These are phyloP conservation scores for Collichthys lucidus DNA, from an alignment of 2,113 vertebrate species.

Conservation along the genomic window DNA sequence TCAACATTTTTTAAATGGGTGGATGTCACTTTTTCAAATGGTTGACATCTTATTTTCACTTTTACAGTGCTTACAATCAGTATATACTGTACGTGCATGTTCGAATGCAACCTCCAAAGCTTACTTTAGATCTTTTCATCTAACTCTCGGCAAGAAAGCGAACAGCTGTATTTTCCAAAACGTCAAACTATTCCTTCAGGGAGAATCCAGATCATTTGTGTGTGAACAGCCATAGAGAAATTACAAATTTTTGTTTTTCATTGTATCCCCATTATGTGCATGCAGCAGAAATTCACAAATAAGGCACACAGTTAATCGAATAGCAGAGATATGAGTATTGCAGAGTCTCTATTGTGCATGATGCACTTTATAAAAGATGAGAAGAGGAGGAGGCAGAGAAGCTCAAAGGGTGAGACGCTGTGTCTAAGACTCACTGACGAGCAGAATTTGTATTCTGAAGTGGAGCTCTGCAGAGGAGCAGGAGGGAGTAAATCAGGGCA, in stretches of 20 bases:
- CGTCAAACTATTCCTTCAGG: slow-evolving; percentile 20
- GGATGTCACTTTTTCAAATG: neutral
- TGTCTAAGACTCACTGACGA: slow-evolving; percentile 59
- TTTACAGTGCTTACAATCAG: neutral
- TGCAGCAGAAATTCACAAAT: slow-evolving; percentile 1
- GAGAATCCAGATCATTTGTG: slow-evolving; percentile 27
- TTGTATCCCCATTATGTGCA: neutral
- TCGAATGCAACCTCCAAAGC: slow-evolving; percentile 1
- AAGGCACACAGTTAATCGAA: neutral
- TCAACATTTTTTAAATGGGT: neutral
- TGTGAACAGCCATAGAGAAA: neutral
- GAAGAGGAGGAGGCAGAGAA: slow-evolving; percentile 36
- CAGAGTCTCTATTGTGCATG: slow-evolving; percentile 29
- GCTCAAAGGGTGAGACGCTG: slow-evolving; percentile 53
- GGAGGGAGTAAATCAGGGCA: slow-evolving; percentile 69
- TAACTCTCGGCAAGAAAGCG: neutral
- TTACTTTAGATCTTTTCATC: neutral
- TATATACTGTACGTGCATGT: neutral
- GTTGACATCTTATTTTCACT: neutral
- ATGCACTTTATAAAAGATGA: slow-evolving; percentile 23
- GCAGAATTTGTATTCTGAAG: slow-evolving; percentile 71
- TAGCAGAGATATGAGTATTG: neutral
- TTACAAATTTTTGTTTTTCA: neutral
- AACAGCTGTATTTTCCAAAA: slow-evolving; percentile 24
- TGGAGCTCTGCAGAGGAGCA: slow-evolving; percentile 67